phyloP scores from a whole-genome alignment of 2,113 vertebrate species.

The Aspiorhynchus laticeps region DNA sequence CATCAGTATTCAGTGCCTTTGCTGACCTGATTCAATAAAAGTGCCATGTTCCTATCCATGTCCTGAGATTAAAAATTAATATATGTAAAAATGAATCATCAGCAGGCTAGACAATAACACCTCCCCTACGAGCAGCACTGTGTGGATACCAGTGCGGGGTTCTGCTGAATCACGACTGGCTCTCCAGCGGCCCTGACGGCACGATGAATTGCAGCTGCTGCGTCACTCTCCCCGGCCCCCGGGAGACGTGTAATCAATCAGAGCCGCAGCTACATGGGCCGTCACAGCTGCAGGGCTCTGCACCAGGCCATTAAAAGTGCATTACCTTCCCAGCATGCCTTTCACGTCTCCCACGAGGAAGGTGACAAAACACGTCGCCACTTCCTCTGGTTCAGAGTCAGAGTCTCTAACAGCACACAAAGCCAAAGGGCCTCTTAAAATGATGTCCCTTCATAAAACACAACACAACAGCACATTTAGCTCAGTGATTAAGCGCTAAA shows the following conservation, averaged over 20 bases:
- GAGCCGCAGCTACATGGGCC: constrained; percentile 27
- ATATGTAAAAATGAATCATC: constrained; percentile 29
- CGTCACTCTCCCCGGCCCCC: constrained; percentile 61
- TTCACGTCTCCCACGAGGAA: constrained; percentile 51
- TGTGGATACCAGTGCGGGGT: background rate
- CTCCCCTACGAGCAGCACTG: background rate
- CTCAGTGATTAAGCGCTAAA: background rate
- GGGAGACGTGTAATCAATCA: constrained; percentile 67
- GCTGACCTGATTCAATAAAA: constrained; percentile 5
- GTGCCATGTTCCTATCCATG: background rate
- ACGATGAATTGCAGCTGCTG: constrained; percentile 59
- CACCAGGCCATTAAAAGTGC: constrained; percentile 70
- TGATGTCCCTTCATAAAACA: background rate
- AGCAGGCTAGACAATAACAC: constrained; percentile 6
- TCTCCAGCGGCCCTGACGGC: constrained; percentile 48
- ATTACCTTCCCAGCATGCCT: constrained; percentile 65
- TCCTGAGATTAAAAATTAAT: background rate
- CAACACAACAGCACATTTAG: background rate
- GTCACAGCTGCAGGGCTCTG: constrained; percentile 55
- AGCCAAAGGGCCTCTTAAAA: background rate
- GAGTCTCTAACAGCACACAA: constrained; percentile 12
- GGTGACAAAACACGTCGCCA: constrained; percentile 29
- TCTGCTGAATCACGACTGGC: constrained; percentile 63
- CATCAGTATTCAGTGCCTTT: background rate
- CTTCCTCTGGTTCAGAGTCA: constrained; percentile 12